Evolutionary conservation across 1,140 invertebrate species (phyloP).

Genomic region (Drosophila aff.): DNA sequence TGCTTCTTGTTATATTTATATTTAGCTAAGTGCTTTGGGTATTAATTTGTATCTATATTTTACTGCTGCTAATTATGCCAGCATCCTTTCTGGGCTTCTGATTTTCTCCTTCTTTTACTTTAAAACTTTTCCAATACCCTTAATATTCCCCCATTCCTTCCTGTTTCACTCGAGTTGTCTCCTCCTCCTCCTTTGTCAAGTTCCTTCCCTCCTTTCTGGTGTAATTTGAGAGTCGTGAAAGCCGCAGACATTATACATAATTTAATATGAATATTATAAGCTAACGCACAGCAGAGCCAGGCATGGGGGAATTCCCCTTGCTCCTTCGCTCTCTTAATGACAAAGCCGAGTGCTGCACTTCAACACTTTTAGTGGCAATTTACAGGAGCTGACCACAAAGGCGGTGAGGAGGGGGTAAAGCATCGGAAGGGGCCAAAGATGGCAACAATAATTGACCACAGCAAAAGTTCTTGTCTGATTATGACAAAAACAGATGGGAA

Average conservation of each 20-base stretch:
- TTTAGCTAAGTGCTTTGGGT: neutral
- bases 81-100: conserved; percentile 9
- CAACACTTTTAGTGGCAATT: conserved; percentile 83
- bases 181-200: conserved; percentile 8
- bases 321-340: conserved; percentile 60
- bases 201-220: conserved; percentile 32
- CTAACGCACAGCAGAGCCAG: conserved; percentile 22
- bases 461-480: conserved; percentile 67
- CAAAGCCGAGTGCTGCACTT: conserved; percentile 72
- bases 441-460: conserved; percentile 68
- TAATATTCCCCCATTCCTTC: conserved; percentile 16
- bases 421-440: conserved; percentile 19
- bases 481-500: conserved; percentile 46
- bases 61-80: neutral
- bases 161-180: conserved; percentile 5
- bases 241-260: conserved; percentile 74
- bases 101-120: neutral
- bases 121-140: conserved; percentile 15
- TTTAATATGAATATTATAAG: conserved; percentile 81
- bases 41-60: conserved; percentile 13
- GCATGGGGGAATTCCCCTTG: conserved; percentile 1
- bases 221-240: conserved; percentile 81
- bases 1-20: neutral
- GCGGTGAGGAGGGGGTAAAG: conserved; percentile 5
- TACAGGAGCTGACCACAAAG: conserved; percentile 79